Percentiles rank a stretch among this genome's conserved stretches.
Conservation (phyloP, 2,888 invertebrate species). For the Lagria hirta region DNA sequence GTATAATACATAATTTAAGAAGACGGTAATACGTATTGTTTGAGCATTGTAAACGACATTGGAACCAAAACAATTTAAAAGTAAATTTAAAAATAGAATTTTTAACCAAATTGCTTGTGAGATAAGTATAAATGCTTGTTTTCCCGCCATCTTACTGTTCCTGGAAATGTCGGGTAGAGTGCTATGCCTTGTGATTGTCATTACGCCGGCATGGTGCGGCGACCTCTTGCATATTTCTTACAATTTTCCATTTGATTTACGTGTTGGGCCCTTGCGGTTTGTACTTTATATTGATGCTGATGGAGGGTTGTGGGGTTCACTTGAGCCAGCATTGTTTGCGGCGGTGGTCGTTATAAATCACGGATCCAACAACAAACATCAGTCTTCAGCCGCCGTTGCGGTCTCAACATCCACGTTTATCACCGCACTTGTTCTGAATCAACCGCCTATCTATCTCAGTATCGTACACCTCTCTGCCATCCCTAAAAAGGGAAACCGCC, state of each 20-base stretch:
- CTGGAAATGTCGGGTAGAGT: too few relatives aligned
- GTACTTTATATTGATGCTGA: conserved; percentile 35
- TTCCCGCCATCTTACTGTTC: too few relatives aligned
- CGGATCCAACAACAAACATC: conserved; percentile 52
- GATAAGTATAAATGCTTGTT: too few relatives aligned
- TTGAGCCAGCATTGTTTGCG: conserved; percentile 44
- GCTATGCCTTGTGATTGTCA: too few relatives aligned
- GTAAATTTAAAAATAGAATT: too few relatives aligned
- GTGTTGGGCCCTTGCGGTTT: conserved; percentile 28
- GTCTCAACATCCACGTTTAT: conserved; percentile 52
- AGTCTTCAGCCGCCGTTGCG: conserved; percentile 50
- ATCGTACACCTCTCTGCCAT: conserved; percentile 26
- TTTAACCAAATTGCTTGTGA: too few relatives aligned
- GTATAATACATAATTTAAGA: too few relatives aligned
- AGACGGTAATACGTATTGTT: too few relatives aligned
- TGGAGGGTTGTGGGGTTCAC: conserved; percentile 32
- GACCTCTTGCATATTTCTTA: conserved; percentile 22
- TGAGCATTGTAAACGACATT: too few relatives aligned
- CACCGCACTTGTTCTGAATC: conserved; percentile 53
- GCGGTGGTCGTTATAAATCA: conserved; percentile 52
- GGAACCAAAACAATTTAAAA: too few relatives aligned
- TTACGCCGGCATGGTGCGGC: conserved; percentile 1
- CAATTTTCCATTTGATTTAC: conserved; percentile 27
- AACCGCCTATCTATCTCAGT: conserved; percentile 51
- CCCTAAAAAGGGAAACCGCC: conserved; percentile 21